These are phyloP conservation scores for Cerastis leucographa DNA, from an alignment of 2,888 invertebrate species.

Conservation along the genomic window DNA sequence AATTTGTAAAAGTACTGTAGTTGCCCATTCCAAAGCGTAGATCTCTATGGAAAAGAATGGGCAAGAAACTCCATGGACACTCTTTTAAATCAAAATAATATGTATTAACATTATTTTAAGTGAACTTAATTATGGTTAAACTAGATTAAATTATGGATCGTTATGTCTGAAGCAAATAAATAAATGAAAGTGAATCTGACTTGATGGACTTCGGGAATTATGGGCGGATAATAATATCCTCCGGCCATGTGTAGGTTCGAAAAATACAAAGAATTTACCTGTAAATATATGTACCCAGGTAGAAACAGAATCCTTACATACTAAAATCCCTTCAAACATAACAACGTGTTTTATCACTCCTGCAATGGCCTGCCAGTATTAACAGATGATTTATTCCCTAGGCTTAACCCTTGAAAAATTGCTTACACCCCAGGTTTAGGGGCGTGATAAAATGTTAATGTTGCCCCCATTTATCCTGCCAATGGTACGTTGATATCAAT, in stretches of 20 bases:
- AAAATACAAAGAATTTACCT: conserved; percentile 4
- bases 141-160: too few species aligned
- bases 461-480: conserved; percentile 44
- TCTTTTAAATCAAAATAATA: too few species aligned
- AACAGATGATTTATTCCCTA: conserved; percentile 67
- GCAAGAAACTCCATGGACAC: too few species aligned
- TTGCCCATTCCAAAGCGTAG: too few species aligned
- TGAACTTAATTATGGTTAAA: too few species aligned
- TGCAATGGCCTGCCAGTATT: conserved; percentile 63
- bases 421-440: conserved; percentile 62
- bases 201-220: not conserved
- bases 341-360: conserved; percentile 62
- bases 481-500: conserved; percentile 50
- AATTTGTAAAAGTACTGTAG: too few species aligned
- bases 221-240: too few species aligned
- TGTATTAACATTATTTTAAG: too few species aligned
- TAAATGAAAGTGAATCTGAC: too few species aligned
- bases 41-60: too few species aligned
- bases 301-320: conserved; percentile 8
- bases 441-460: conserved; percentile 64
- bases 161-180: too few species aligned
- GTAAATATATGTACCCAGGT: conserved; percentile 10
- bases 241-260: not conserved
- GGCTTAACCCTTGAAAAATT: conserved; percentile 67
- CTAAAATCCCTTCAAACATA: conserved; percentile 49